A percentile compares a stretch with the other conserved stretches of the same genome.
Evolutionary conservation across 2,888 invertebrate species (phyloP).

Genomic region (Latrodectus hesperus): DNA sequence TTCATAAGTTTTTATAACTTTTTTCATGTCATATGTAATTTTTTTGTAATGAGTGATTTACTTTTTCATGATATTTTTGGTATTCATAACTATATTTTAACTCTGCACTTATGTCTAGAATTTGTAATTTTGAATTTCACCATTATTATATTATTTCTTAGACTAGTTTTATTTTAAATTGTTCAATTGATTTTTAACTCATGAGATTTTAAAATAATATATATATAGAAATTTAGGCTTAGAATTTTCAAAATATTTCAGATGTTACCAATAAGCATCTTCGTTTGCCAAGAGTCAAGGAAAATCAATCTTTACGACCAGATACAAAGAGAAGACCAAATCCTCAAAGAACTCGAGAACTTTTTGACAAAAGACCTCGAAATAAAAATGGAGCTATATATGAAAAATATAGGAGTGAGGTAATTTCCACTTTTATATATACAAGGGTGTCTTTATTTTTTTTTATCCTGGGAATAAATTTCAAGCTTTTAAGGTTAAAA

Average conservation of each 20-base stretch:
- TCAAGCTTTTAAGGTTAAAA: not conserved
- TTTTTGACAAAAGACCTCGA: constrained; percentile 68
- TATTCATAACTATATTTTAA: no score
- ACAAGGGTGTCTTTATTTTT: not conserved
- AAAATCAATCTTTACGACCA: constrained; percentile 56
- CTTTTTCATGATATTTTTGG: no score
- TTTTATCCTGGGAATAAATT: not conserved
- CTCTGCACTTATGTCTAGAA: no score
- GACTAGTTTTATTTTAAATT: not conserved
- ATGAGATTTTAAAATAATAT: not conserved
- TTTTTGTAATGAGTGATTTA: no score
- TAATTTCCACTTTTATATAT: not conserved
- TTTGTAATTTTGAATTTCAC: no score
- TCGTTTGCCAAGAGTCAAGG: constrained; percentile 58
- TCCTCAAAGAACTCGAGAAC: constrained; percentile 54
- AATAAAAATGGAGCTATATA: constrained; percentile 44
- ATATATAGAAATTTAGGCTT: not conserved
- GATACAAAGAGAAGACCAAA: constrained; percentile 57
- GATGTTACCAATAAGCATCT: constrained; percentile 62
- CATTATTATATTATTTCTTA: no score
- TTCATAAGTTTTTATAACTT: no score
- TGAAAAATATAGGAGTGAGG: constrained; percentile 69
- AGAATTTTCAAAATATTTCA: constrained; percentile 41
- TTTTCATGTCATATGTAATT: no score
- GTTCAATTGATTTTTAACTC: not conserved